These are phyloP conservation scores for Polydrusus tereticollis DNA, from an alignment of 2,888 invertebrate genomes.

Conservation along the genomic window DNA sequence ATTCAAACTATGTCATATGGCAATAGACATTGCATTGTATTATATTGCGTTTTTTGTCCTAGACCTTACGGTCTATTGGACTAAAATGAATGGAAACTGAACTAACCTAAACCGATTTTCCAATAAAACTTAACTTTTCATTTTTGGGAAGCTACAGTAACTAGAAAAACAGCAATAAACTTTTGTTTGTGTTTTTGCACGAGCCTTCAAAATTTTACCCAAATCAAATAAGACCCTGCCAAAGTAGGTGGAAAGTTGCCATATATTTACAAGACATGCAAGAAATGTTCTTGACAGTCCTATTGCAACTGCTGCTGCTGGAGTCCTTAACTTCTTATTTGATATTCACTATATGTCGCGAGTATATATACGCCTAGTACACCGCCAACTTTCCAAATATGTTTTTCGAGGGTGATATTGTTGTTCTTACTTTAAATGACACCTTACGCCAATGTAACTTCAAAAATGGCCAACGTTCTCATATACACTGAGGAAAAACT, in stretches of 20 bases:
- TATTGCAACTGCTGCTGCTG: conserved; percentile 63
- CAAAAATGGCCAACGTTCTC: neutral
- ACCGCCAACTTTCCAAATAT: conserved; percentile 61
- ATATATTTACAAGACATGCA: conserved; percentile 56
- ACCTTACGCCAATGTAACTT: conserved; percentile 19
- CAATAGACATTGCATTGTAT: no score
- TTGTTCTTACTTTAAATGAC: conserved; percentile 49
- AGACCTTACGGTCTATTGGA: no score
- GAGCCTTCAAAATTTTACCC: no score
- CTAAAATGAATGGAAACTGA: no score
- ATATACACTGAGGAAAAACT: no score
- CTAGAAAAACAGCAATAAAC: no score
- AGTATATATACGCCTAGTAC: conserved; percentile 54
- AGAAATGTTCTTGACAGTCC: conserved; percentile 65
- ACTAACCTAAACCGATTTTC: no score
- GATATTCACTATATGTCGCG: conserved; percentile 62
- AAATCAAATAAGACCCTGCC: conserved; percentile 34
- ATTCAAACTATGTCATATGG: no score
- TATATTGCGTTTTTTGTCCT: no score
- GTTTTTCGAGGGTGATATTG: conserved; percentile 60
- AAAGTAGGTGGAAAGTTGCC: conserved; percentile 37
- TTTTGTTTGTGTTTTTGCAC: no score
- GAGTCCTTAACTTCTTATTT: conserved; percentile 66
- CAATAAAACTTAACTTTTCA: no score
- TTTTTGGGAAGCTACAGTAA: no score